A percentile compares a stretch with the other conserved stretches of the same genome.
Evolutionary conservation across 2,797 vertebrate species (phyloP).

Genomic region (Orientallactaga sibirica): DNA sequence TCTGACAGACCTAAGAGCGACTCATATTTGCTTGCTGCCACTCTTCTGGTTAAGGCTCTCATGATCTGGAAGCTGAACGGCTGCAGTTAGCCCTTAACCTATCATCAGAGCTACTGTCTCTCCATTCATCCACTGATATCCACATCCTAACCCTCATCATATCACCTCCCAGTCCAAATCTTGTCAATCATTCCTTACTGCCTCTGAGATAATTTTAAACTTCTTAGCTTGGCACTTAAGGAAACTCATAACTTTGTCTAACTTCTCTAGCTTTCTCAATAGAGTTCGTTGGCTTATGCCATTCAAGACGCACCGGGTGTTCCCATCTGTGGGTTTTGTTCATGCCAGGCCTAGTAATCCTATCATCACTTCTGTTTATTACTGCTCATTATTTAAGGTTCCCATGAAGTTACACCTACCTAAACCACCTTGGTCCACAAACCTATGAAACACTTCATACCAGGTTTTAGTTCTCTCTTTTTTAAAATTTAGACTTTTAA

Average conservation of each 20-base stretch:
- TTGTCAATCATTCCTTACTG: neutral
- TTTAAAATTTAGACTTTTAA: too few relatives aligned
- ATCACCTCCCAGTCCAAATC: neutral
- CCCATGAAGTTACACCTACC: neutral
- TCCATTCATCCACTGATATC: slow-evolving; percentile 20
- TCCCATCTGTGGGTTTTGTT: neutral
- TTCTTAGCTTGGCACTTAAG: slow-evolving; percentile 20
- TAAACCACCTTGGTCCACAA: neutral
- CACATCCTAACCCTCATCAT: neutral
- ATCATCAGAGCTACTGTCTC: neutral
- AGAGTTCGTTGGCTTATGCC: neutral
- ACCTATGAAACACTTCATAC: neutral
- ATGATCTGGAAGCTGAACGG: neutral
- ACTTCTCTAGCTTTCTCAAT: slow-evolving; percentile 4
- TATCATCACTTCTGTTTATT: neutral
- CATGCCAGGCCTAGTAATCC: neutral
- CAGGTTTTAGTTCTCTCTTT: neutral
- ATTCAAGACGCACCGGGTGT: neutral
- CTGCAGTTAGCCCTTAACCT: slow-evolving; percentile 1
- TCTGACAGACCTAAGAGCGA: neutral
- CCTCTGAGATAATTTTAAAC: slow-evolving; percentile 1
- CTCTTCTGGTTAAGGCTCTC: neutral
- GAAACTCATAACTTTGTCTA: neutral
- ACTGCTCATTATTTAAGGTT: slow-evolving; percentile 2
- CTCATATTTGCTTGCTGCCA: neutral